Base-by-base conservation (phyloP, 2,888 invertebrate genomes). In the Polyploca ridens region DNA sequence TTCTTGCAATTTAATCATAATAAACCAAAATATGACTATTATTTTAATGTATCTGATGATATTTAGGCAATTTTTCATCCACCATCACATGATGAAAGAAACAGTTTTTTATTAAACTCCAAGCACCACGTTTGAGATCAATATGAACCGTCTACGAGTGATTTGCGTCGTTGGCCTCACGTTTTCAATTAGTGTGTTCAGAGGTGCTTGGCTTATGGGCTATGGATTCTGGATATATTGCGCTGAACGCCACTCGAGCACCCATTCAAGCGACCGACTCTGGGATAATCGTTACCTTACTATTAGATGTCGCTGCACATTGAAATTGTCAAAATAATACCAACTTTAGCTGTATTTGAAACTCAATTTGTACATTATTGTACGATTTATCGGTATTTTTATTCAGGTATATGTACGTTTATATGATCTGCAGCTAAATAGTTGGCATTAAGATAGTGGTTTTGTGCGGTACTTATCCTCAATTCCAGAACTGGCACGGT, bases 101-200 rank as follows among this genome's bases (percentile, higher is more conserved):
- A 49, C 49, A 49, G 49, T 19, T 54, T 16, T 54, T 54, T 54
- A 19, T 19, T 3, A 54, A 16, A 54, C 19, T 54, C 10, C 3
- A 19, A 19, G n/a, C 5, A 5, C 16, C n/a, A 19, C 54, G 54
- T 54, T 54, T 54, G 19, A 54, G 8, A 54, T 54, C 19, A 54
- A 54, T 10, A 54, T 54, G 54, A 54, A 19, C 19, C 16, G 19
- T 8, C 49, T 49, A 54, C 54, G 54, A 74, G 76, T 73, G 77
- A 66, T 74, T 69, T 71, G 73, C 75, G 73, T 79, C 73, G 81
- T 78, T 76, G 77, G 76, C 78, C 88, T 90, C 91, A 91, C 91
- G 92, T 91, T 90, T 91, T 90, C 90, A 90, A 91, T 92, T 91
- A 91, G 90, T 85, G 81, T 84, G 83, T 81, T 84, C 84, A 80